Percentiles rank a stretch among this genome's conserved stretches.
phyloP scores from a whole-genome alignment of 1,140 invertebrate species.

The Drosophila pandora region DNA sequence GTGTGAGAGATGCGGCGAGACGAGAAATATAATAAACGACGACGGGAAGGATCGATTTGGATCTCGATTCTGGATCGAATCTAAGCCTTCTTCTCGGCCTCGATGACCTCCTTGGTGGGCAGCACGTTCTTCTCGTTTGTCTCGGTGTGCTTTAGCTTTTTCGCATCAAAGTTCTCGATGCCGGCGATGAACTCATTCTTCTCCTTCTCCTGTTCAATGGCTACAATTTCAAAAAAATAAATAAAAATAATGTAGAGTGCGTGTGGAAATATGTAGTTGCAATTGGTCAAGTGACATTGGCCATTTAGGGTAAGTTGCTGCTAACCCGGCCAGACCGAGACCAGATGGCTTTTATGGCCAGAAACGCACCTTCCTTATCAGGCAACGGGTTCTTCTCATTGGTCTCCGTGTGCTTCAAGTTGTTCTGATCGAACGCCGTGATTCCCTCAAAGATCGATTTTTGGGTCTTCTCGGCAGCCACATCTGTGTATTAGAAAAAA shows the following conservation, averaged over 20 bases:
- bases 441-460: slow-evolving; percentile 93
- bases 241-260: slow-evolving; percentile 12
- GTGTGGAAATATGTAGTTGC: not conserved
- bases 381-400: slow-evolving; percentile 97
- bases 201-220: slow-evolving; percentile 93
- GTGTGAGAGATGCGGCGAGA: slow-evolving; percentile 26
- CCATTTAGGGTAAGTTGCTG: slow-evolving; percentile 50
- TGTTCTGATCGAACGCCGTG: slow-evolving; percentile 91
- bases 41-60: slow-evolving; percentile 12
- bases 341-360: slow-evolving; percentile 30
- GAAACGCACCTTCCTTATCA: slow-evolving; percentile 94
- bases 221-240: slow-evolving; percentile 84
- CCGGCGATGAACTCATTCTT: slow-evolving; percentile 93
- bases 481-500: slow-evolving; percentile 86
- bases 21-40: slow-evolving; percentile 12
- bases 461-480: slow-evolving; percentile 93
- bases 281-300: slow-evolving; percentile 36
- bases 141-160: slow-evolving; percentile 94
- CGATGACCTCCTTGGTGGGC: slow-evolving; percentile 92
- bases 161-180: slow-evolving; percentile 94
- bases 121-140: slow-evolving; percentile 95
- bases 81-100: slow-evolving; percentile 88
- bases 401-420: slow-evolving; percentile 96
- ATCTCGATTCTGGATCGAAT: slow-evolving; percentile 9
- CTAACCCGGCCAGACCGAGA: not conserved